These are phyloP conservation scores for Aurelia aurita DNA, from an alignment of 30 jellyfish, hydroid and myxozoan species.

Conservation along the genomic window DNA sequence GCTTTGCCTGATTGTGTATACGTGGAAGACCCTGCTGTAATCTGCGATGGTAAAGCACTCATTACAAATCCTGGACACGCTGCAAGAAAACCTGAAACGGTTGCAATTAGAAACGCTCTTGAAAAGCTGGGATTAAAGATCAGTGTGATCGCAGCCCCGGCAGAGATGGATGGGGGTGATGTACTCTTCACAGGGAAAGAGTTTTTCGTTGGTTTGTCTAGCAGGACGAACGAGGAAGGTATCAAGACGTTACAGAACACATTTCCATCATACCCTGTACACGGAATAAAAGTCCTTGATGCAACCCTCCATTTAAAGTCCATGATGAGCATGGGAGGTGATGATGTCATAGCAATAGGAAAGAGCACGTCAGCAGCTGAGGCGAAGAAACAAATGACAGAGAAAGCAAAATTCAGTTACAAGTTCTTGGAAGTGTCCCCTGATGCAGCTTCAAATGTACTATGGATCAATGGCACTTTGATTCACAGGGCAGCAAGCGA, in stretches of 20 bases:
- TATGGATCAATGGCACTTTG: conserved; percentile 84
- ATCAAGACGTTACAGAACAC: conserved; percentile 27
- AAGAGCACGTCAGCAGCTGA: conserved; percentile 41
- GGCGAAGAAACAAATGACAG: conserved; percentile 52
- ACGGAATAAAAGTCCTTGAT: conserved; percentile 43
- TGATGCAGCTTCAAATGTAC: conserved; percentile 82
- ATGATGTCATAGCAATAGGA: conserved; percentile 71
- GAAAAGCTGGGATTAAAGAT: conserved; percentile 21
- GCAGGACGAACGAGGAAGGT: conserved; percentile 79
- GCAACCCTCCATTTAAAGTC: conserved; percentile 83
- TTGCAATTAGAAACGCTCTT: conserved; percentile 45
- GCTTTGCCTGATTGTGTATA: conserved; percentile 93
- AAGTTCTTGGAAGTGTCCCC: conserved; percentile 60
- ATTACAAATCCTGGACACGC: conserved; percentile 85
- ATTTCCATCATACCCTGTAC: conserved; percentile 84
- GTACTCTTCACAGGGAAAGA: conserved; percentile 93
- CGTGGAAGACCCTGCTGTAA: conserved; percentile 95
- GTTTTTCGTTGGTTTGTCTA: conserved; percentile 88
- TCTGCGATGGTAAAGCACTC: conserved; percentile 72
- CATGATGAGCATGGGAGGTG: conserved; percentile 74
- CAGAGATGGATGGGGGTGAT: conserved; percentile 94
- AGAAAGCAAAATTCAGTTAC: conserved; percentile 56
- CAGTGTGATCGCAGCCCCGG: conserved; percentile 81
- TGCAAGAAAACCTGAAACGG: conserved; percentile 47
- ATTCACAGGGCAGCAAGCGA: conserved; percentile 66